Conservation (phyloP, 2,888 invertebrate species). For the Xylophagus ater region DNA sequence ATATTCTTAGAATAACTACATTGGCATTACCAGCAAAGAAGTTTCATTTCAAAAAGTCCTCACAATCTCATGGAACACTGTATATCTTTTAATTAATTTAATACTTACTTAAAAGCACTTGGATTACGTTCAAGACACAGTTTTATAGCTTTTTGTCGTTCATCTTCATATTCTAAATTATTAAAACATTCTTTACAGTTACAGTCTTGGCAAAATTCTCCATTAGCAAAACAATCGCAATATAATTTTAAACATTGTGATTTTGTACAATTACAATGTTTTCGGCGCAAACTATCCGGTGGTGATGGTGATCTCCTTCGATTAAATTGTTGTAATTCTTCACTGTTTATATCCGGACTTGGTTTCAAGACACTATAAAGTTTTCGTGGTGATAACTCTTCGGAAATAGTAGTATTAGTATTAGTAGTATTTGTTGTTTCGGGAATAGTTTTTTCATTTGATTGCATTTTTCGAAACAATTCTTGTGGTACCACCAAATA, state of each 20-base stretch:
- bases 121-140: slow-evolving; percentile 94
- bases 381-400: slow-evolving; percentile 23
- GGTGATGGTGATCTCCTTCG: slow-evolving; percentile 17
- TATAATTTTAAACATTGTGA: slow-evolving; percentile 97
- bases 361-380: slow-evolving; percentile 21
- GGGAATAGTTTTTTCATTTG: slow-evolving; percentile 2
- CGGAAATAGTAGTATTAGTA: background rate
- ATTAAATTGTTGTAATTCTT: slow-evolving; percentile 12
- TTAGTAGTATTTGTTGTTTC: slow-evolving; percentile 5
- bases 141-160: slow-evolving; percentile 86
- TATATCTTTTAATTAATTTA: no score
- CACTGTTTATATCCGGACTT: slow-evolving; percentile 15
- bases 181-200: slow-evolving; percentile 97
- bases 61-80: no score
- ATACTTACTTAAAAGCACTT: slow-evolving; percentile 71
- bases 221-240: slow-evolving; percentile 99
- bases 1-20: no score
- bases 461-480: slow-evolving; percentile 6
- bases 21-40: no score
- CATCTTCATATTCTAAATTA: slow-evolving; percentile 89
- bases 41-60: no score
- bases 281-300: slow-evolving; percentile 46
- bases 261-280: slow-evolving; percentile 98
- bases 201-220: slow-evolving; percentile 95
- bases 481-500: slow-evolving; percentile 6